Conservation (phyloP, 2,113 vertebrate species). For the Acanthisitta chloris region DNA sequence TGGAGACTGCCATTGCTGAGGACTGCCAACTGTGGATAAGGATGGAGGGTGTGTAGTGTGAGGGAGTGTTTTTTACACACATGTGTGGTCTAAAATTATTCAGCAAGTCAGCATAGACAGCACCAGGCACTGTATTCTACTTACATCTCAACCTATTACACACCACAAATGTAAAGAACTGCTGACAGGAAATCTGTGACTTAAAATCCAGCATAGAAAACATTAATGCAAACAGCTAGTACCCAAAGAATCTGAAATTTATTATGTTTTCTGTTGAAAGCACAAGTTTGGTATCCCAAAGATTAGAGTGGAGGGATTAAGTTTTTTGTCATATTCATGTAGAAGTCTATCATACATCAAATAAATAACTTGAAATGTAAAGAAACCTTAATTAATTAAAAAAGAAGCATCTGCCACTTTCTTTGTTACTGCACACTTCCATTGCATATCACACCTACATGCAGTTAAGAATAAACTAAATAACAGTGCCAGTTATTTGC, state of each 20-base stretch:
- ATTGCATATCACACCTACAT: neutral
- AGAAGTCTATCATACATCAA: neutral
- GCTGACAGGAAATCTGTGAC: slow-evolving; percentile 68
- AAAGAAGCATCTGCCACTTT: neutral
- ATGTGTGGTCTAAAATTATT: neutral
- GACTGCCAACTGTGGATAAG: neutral
- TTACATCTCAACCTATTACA: slow-evolving; percentile 10
- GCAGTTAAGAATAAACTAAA: neutral
- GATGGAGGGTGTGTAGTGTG: neutral
- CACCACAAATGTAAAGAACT: neutral
- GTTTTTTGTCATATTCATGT: slow-evolving; percentile 3
- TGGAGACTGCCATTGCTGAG: fast-evolving
- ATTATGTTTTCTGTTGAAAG: slow-evolving; percentile 18
- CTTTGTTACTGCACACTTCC: neutral
- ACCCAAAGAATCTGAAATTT: slow-evolving; percentile 39
- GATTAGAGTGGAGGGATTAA: neutral
- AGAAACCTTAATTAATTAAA: neutral
- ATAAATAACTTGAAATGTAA: no score
- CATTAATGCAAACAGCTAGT: slow-evolving; percentile 18
- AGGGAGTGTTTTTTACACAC: neutral
- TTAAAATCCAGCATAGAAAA: slow-evolving; percentile 31
- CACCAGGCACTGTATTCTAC: neutral
- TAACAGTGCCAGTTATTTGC: neutral
- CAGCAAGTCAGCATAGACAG: neutral
- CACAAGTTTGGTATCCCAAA: slow-evolving; percentile 29